Evolutionary conservation across 2,797 vertebrate species (phyloP), one percentile per base, ranked within the genome.

Genomic region (Tadarida brasiliensis): DNA sequence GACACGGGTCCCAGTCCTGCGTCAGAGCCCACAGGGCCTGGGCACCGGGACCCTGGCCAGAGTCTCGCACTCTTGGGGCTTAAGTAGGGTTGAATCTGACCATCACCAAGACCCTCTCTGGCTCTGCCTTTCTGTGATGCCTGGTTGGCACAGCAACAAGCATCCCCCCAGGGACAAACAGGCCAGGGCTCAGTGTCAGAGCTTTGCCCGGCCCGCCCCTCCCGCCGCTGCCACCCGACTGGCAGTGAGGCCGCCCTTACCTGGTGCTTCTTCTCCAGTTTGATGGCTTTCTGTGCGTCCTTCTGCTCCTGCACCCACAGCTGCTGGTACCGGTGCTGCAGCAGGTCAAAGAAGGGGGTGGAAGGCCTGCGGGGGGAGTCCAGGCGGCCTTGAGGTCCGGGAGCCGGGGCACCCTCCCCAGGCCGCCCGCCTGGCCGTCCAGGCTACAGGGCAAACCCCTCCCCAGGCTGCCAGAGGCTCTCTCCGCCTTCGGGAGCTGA

Each of bases 241-340:
- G 0, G 51, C 85, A 2, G 22, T 0, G 54, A 33, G n/a, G 3
- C 12, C 3, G 4, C 3, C 2, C 24, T 84, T 95, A 99, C 99
- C 98, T 98, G 98, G 33, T 98, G 96, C 51, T 97, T 98, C 87
- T 98, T 98, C 71, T 95, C 93, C 2, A 20, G 2, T 0, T 33
- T 96, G n/a, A 96, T 93, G n/a, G 98, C 97, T 74, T 95, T 94
- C 85, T 98, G 97, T 68, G 93, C 30, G 3, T 97, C 97, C 97
- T 98, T 98, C 93, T 99, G 99, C 3, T 98, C 96, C 51, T 99
- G 98, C 94, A 99, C 96, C 99, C 99, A 99, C 22, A 98, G 96
- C 87, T 99, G 98, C 96, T 98, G 98, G 92, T 98, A 99, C 77
- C 97, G 98, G 93, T 99, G 98, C 54, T 99, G 99, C 49, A 99